Conservation (phyloP, 2,888 invertebrate species). For the Caenorhabditis sp. region DNA sequence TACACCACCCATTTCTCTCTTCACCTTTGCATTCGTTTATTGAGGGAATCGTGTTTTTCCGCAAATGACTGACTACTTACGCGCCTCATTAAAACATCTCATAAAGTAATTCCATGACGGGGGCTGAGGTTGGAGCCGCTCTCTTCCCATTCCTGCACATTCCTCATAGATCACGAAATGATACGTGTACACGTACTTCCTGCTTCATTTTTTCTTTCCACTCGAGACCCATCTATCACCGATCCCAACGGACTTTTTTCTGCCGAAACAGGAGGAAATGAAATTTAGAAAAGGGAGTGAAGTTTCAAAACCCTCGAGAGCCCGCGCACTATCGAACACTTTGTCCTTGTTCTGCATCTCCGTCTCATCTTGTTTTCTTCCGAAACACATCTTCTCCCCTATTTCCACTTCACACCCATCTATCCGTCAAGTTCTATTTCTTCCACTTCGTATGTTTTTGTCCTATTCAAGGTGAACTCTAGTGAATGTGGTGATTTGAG, state of each 20-base stretch:
- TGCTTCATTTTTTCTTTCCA: background rate
- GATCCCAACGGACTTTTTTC: background rate
- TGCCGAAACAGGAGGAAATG: conserved; percentile 10
- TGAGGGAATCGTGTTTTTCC: background rate
- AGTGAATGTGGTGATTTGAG: too few relatives aligned
- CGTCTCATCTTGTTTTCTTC: background rate
- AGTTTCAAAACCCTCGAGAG: conserved; percentile 14
- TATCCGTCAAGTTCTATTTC: background rate
- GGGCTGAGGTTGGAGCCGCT: background rate
- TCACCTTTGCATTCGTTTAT: too few relatives aligned
- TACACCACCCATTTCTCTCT: too few relatives aligned
- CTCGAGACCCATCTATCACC: background rate
- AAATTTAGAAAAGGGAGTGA: conserved; percentile 6
- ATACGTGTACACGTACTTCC: background rate
- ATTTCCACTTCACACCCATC: background rate
- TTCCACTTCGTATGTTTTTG: background rate
- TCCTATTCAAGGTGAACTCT: too few relatives aligned
- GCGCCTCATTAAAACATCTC: conserved; percentile 1
- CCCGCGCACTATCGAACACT: conserved; percentile 7
- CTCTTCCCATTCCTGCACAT: background rate
- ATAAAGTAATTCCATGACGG: conserved; percentile 1
- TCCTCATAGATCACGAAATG: background rate
- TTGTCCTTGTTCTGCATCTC: background rate
- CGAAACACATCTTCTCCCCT: background rate
- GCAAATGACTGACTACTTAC: background rate